phyloP scores from a whole-genome alignment of 2,888 invertebrate species.

The Eurytoma adleriae region DNA sequence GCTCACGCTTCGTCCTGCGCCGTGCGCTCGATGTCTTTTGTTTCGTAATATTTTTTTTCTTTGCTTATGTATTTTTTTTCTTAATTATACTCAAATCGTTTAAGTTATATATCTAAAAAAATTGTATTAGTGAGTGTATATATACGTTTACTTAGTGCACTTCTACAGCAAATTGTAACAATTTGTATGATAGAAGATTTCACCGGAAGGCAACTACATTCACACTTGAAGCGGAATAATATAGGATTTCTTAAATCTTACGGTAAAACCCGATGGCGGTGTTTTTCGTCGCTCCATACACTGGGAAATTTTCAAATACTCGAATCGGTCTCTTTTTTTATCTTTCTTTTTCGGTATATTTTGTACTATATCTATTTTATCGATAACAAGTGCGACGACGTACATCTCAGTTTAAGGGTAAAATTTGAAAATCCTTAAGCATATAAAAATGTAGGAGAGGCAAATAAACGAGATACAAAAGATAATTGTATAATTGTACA shows the following conservation, averaged over 20 bases:
- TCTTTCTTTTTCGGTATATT: no score
- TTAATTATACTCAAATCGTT: no score
- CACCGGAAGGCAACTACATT: slow-evolving; percentile 42
- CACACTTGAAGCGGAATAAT: slow-evolving; percentile 45
- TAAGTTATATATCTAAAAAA: slow-evolving; percentile 26
- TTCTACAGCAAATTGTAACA: slow-evolving; percentile 29
- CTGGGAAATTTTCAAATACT: no score
- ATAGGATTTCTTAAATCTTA: slow-evolving; percentile 14
- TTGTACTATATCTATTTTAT: no score
- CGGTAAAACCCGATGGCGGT: neutral
- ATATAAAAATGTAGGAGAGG: no score
- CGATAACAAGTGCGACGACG: no score
- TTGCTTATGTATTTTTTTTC: no score
- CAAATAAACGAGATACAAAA: neutral
- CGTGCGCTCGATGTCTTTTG: slow-evolving; percentile 44
- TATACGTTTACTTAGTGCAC: neutral
- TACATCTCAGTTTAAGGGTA: no score
- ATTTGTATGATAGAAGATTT: slow-evolving; percentile 19
- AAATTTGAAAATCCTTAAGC: neutral
- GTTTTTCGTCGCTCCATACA: neutral
- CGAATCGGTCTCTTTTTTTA: no score
- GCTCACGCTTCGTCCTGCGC: slow-evolving; percentile 20
- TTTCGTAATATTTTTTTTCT: slow-evolving; percentile 29
- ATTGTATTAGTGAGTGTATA: slow-evolving; percentile 22
- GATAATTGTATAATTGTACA: neutral